Percentiles rank a stretch among this genome's conserved stretches.
Evolutionary conservation across 1,140 invertebrate genomes (phyloP).

Genomic region (Thaumetopoea pityocampa): DNA sequence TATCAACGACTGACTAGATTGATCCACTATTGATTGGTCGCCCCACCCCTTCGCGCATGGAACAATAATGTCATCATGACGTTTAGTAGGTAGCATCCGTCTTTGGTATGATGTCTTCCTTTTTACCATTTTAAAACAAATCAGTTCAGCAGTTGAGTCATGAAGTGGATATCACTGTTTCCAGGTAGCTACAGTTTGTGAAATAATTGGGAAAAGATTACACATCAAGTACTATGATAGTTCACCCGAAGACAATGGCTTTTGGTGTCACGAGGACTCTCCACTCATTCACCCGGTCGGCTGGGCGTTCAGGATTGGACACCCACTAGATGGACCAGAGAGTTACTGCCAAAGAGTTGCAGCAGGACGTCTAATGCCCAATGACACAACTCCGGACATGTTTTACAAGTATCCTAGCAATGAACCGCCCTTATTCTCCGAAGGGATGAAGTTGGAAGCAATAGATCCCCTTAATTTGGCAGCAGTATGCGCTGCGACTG

Average conservation of each 20-base stretch:
- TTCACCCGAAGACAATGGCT: slow-evolving; percentile 86
- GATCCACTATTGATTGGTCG: no score
- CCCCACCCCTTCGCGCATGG: no score
- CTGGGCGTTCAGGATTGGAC: slow-evolving; percentile 93
- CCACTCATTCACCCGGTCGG: slow-evolving; percentile 96
- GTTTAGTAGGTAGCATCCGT: no score
- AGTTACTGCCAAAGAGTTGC: slow-evolving; percentile 84
- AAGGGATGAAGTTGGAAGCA: slow-evolving; percentile 97
- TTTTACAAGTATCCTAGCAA: slow-evolving; percentile 56
- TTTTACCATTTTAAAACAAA: no score
- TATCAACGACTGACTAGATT: no score
- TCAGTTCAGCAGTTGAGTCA: no score
- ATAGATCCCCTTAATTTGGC: slow-evolving; percentile 97
- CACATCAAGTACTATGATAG: slow-evolving; percentile 94
- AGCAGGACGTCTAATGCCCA: slow-evolving; percentile 79
- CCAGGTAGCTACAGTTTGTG: slow-evolving; percentile 86
- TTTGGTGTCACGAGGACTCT: slow-evolving; percentile 98
- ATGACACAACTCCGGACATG: slow-evolving; percentile 82
- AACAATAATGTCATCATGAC: no score
- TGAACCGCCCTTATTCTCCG: slow-evolving; percentile 79
- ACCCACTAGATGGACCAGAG: slow-evolving; percentile 88
- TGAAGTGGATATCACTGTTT: slow-evolving; percentile 19
- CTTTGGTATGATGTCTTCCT: no score
- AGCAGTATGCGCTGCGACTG: slow-evolving; percentile 95
- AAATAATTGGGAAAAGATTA: slow-evolving; percentile 93